Conservation (phyloP, 2,888 invertebrate genomes). For the Reticulitermes lucifugus region DNA sequence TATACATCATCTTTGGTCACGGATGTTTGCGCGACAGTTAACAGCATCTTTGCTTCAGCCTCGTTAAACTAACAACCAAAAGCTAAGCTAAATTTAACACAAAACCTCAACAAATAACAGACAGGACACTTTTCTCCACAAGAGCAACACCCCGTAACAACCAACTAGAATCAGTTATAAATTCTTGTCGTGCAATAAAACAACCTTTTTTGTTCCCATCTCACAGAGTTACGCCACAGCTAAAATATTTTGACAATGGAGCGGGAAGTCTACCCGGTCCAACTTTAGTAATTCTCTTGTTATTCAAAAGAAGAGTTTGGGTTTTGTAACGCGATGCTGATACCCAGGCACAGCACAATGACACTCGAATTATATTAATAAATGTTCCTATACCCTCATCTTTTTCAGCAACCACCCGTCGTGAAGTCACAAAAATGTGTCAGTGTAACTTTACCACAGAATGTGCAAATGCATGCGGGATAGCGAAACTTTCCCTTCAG, state of each 20-base stretch:
- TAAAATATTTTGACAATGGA: constrained; percentile 5
- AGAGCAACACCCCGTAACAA: not conserved
- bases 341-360: not conserved
- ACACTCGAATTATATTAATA: constrained; percentile 2
- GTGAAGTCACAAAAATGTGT: not conserved
- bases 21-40: too few relatives aligned
- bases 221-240: not conserved
- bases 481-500: not conserved
- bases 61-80: not conserved
- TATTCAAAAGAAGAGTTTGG: not conserved
- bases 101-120: not conserved
- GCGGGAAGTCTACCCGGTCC: not conserved
- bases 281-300: not conserved
- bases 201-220: not conserved
- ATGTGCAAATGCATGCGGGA: not conserved
- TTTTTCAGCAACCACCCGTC: not conserved
- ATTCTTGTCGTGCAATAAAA: not conserved
- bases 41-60: not conserved
- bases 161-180: not conserved
- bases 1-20: too few relatives aligned
- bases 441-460: constrained; percentile 7
- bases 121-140: not conserved
- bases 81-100: not conserved
- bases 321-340: not conserved
- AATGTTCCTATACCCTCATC: not conserved